Evolutionary conservation across 2,113 vertebrate genomes (phyloP).

Genomic region (Cyanoderma ruficeps): DNA sequence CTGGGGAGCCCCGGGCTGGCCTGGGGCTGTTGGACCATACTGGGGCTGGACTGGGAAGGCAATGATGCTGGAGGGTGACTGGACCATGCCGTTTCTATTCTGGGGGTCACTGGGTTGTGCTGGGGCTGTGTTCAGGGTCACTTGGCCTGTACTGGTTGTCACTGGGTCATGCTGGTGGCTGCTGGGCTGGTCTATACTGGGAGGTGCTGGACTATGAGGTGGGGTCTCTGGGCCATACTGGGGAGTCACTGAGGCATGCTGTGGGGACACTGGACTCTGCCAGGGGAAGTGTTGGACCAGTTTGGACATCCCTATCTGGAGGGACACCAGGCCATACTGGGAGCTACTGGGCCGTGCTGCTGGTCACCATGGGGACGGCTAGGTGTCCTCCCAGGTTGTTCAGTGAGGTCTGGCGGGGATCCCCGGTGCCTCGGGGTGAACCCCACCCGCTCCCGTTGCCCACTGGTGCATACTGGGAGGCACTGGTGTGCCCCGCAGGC

Average conservation of each 20-base stretch:
- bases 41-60: too few species aligned
- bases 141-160: neutral
- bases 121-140: neutral
- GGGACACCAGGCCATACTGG: neutral
- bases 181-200: fast-evolving
- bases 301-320: too few species aligned
- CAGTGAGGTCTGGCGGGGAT: neutral
- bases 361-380: fast-evolving
- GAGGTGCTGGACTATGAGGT: neutral
- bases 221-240: neutral
- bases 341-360: fast-evolving
- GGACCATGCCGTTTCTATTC: neutral
- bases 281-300: too few species aligned
- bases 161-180: neutral
- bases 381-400: neutral
- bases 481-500: constrained; percentile 67
- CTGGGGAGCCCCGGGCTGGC: too few species aligned
- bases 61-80: neutral
- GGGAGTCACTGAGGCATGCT: neutral
- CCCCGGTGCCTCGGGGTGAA: neutral
- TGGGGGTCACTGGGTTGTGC: neutral
- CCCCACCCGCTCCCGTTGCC: fast-evolving
- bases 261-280: neutral
- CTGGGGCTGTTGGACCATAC: too few species aligned
- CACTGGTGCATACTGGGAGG: neutral